Evolutionary conservation across 1,140 invertebrate genomes (phyloP).

Genomic region (honey bee (Apis mellifera)): DNA sequence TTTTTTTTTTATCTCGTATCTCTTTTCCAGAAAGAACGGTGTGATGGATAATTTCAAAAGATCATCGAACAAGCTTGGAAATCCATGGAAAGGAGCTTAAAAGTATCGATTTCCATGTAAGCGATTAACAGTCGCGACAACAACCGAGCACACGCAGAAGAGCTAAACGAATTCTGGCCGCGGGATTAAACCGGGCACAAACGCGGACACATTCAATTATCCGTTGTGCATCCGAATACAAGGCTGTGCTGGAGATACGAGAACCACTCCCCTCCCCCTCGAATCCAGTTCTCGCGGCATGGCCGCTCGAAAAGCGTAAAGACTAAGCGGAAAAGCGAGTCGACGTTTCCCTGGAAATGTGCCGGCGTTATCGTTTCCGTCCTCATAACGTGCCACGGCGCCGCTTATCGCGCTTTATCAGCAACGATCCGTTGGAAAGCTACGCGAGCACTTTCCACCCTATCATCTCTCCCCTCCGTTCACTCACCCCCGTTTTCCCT

Average conservation of each 20-base stretch:
- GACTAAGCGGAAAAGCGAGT: constrained; percentile 24
- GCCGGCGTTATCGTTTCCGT: constrained; percentile 49
- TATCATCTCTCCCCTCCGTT: neutral
- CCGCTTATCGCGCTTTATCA: constrained; percentile 56
- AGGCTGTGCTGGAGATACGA: neutral
- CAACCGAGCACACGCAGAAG: neutral
- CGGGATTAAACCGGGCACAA: constrained; percentile 19
- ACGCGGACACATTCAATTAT: constrained; percentile 51
- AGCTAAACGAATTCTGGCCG: constrained; percentile 23
- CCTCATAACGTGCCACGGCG: constrained; percentile 38
- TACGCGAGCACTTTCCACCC: constrained; percentile 14
- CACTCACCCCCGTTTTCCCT: neutral
- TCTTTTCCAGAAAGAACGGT: no score
- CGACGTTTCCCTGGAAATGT: constrained; percentile 39
- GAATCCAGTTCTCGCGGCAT: neutral
- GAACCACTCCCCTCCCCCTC: neutral
- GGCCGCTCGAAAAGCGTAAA: constrained; percentile 41
- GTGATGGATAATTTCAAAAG: no score
- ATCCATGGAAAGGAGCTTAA: neutral
- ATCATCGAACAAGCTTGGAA: neutral
- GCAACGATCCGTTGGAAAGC: constrained; percentile 48
- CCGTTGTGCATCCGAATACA: neutral
- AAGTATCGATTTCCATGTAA: neutral
- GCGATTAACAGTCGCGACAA: neutral
- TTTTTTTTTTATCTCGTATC: no score